phyloP scores from a whole-genome alignment of 2,113 vertebrate genomes.

The Vidua chalybeata region DNA sequence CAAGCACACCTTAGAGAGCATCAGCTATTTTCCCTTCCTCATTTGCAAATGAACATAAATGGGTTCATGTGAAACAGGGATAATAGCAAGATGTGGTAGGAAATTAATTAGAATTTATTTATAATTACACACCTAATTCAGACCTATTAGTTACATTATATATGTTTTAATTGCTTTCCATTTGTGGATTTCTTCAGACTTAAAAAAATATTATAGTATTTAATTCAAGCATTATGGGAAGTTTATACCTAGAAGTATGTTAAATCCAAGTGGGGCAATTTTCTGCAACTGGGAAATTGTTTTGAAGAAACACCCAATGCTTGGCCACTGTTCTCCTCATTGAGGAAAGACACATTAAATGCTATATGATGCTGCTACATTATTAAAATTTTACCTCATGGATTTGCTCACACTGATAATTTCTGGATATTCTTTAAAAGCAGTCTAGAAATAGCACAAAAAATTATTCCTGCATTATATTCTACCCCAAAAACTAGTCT shows the following conservation, averaged over 20 bases:
- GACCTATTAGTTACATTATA: conserved; percentile 38
- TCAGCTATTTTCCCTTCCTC: not conserved
- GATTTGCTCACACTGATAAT: conserved; percentile 44
- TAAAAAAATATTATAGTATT: conserved; percentile 25
- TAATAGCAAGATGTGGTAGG: conserved; percentile 43
- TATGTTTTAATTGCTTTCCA: conserved; percentile 50
- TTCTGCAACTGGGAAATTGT: conserved; percentile 30
- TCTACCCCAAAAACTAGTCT: conserved; percentile 37
- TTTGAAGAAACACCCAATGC: not conserved
- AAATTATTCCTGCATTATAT: conserved; percentile 13
- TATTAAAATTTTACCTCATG: conserved; percentile 11
- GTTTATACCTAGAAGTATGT: not conserved
- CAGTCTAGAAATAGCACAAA: conserved; percentile 25
- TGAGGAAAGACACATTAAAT: not conserved
- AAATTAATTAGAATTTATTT: conserved; percentile 64
- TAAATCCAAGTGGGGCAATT: not conserved
- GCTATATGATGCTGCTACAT: not conserved
- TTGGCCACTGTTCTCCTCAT: not conserved
- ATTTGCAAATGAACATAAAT: conserved; percentile 32
- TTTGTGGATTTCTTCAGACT: conserved; percentile 37
- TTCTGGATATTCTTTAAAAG: conserved; percentile 41
- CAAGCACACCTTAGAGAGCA: not conserved
- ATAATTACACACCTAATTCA: conserved; percentile 36
- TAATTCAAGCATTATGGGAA: conserved; percentile 31
- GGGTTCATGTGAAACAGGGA: conserved; percentile 2